Percentiles rank a stretch among this genome's conserved stretches.
phyloP scores from a whole-genome alignment of 2,888 invertebrate genomes.

The Eilema sororculum region DNA sequence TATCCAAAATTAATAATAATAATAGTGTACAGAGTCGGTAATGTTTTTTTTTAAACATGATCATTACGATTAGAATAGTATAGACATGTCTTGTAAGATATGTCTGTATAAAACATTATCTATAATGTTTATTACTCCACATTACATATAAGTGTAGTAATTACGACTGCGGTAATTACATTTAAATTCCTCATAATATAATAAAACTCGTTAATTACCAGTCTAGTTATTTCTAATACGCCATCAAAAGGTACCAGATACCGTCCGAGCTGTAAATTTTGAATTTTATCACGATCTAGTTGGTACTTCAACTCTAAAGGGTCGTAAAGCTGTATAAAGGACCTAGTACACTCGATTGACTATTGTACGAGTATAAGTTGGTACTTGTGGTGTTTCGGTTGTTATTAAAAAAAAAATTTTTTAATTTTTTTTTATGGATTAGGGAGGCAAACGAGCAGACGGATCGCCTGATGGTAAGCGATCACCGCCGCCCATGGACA shows the following conservation, averaged over 20 bases:
- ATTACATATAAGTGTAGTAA: not conserved
- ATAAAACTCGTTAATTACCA: not conserved
- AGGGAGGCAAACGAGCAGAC: too few species aligned
- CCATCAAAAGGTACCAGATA: not conserved
- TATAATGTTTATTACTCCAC: not conserved
- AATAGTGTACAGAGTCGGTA: too few species aligned
- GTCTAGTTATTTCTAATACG: not conserved
- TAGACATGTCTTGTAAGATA: too few species aligned
- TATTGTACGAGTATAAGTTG: not conserved
- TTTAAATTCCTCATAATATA: not conserved
- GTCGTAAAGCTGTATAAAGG: conserved; percentile 4
- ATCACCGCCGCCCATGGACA: too few species aligned
- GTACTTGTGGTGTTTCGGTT: too few species aligned
- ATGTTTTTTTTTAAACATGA: too few species aligned
- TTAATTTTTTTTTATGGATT: too few species aligned
- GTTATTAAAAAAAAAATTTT: too few species aligned
- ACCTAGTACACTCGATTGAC: not conserved
- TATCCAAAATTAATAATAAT: too few species aligned
- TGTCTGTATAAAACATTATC: too few species aligned
- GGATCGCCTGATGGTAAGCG: too few species aligned
- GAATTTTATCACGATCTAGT: conserved; percentile 3
- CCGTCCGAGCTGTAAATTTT: not conserved
- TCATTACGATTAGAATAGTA: too few species aligned
- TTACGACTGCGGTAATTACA: not conserved
- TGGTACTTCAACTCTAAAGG: not conserved